phyloP scores from a whole-genome alignment of 2,888 invertebrate species.

The Acanthosepion esculentum region DNA sequence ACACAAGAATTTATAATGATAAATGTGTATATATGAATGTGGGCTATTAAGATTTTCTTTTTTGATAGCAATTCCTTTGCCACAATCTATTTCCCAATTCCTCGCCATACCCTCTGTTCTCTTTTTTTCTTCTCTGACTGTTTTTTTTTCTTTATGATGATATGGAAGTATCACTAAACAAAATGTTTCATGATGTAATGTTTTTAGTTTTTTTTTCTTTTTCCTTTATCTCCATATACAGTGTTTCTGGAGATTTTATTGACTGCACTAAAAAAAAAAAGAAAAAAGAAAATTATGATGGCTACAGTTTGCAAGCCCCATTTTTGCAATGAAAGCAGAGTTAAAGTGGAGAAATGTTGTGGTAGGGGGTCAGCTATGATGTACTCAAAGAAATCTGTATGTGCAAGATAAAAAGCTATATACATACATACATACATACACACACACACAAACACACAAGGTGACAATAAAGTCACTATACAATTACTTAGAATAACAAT shows the following conservation, averaged over 20 bases:
- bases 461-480: too few relatives aligned
- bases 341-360: background rate
- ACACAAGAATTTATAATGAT: too few relatives aligned
- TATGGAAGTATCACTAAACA: background rate
- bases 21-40: too few relatives aligned
- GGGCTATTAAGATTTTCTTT: too few relatives aligned
- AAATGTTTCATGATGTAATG: background rate
- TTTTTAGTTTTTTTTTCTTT: too few relatives aligned
- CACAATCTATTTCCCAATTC: too few relatives aligned
- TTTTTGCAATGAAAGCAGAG: too few relatives aligned
- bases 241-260: background rate
- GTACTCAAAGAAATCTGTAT: background rate
- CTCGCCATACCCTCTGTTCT: too few relatives aligned
- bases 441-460: too few relatives aligned
- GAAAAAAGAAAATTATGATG: background rate
- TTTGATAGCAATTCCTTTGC: too few relatives aligned
- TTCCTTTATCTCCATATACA: background rate
- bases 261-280: background rate
- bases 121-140: too few relatives aligned
- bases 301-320: background rate
- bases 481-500: too few relatives aligned
- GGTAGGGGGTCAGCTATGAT: background rate
- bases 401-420: background rate
- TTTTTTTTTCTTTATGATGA: background rate
- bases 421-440: background rate